phyloP scores from a whole-genome alignment of 2,113 vertebrate species.

The Aphelocoma coerulescens region DNA sequence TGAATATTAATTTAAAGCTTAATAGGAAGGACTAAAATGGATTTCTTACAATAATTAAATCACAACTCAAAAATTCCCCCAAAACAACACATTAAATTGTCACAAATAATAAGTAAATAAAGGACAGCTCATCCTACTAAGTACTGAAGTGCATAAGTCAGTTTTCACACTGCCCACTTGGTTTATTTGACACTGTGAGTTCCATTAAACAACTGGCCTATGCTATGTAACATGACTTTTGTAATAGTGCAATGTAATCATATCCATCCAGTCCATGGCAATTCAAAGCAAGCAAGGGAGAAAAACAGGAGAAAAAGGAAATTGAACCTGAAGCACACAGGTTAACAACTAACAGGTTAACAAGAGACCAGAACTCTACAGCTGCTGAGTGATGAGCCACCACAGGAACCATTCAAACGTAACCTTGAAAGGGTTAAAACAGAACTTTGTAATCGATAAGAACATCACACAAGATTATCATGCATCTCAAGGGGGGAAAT shows the following conservation, averaged over 20 bases:
- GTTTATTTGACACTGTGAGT: not conserved
- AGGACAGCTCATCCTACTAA: not conserved
- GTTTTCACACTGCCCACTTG: not conserved
- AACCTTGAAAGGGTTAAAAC: not conserved
- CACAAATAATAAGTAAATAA: not conserved
- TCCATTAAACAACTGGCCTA: not conserved
- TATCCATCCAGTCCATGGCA: not conserved
- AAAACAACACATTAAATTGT: not conserved
- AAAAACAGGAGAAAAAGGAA: not conserved
- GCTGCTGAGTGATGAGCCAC: not conserved
- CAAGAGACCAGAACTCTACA: not conserved
- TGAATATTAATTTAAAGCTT: not conserved
- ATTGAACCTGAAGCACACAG: not conserved
- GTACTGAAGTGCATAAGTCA: not conserved
- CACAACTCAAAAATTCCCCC: not conserved
- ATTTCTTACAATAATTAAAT: not conserved
- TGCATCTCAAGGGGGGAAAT: not conserved
- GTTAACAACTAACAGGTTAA: not conserved
- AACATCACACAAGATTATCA: not conserved
- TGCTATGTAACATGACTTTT: not conserved
- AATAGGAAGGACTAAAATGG: not conserved
- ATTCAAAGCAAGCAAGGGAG: not conserved
- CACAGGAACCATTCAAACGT: not conserved
- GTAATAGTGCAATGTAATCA: accelerated
- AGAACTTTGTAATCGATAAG: not conserved